Evolutionary conservation across 2,113 vertebrate genomes (phyloP).

Genomic region (Piprites chloris): DNA sequence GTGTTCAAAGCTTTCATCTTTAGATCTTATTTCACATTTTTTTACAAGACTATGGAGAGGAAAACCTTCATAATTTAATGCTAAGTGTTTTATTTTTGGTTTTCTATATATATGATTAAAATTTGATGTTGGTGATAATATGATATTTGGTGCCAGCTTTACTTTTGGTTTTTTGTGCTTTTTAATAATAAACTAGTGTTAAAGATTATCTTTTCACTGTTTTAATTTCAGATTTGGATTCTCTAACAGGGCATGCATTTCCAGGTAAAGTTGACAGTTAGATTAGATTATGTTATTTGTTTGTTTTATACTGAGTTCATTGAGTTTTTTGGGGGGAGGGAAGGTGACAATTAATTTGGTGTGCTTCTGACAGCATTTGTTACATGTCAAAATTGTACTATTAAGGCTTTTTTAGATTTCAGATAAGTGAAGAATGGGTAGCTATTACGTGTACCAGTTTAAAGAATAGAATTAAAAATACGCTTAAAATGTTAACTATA

Average conservation of each 20-base stretch:
- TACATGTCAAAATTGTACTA: background rate
- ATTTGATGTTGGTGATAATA: background rate
- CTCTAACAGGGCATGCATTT: constrained; percentile 73
- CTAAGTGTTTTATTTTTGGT: background rate
- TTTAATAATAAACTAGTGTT: constrained; percentile 32
- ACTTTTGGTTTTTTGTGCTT: background rate
- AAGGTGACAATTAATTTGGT: background rate
- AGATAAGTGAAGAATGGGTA: background rate
- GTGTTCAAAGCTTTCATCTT: background rate
- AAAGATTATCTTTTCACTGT: constrained; percentile 59
- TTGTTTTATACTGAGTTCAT: background rate
- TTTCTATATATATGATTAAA: background rate
- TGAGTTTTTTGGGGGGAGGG: background rate
- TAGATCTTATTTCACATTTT: background rate
- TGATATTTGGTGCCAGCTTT: background rate
- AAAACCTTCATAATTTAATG: background rate
- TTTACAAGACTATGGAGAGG: background rate
- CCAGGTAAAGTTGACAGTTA: constrained; percentile 67
- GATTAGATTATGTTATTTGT: constrained; percentile 41
- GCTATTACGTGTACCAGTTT: background rate
- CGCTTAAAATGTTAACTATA: background rate
- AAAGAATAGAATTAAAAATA: background rate
- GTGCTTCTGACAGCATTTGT: background rate
- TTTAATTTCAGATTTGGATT: constrained; percentile 73
- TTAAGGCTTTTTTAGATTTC: background rate